Percentiles rank a stretch among this genome's conserved stretches.
Evolutionary conservation across 1,140 invertebrate genomes (phyloP).

Genomic region (Micrasema minimum): DNA sequence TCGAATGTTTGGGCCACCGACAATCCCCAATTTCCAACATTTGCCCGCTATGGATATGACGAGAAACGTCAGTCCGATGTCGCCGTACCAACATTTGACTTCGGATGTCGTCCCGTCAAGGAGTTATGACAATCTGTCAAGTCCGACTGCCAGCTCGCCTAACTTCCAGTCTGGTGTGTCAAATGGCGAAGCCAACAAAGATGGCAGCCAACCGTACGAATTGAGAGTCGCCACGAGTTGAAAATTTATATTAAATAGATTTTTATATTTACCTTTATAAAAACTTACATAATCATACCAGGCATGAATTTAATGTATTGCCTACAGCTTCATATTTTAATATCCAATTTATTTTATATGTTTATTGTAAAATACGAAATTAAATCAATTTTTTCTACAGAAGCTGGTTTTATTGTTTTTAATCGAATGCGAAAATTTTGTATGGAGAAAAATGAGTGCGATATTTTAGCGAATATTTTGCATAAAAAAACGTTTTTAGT

Average conservation of each 20-base stretch:
- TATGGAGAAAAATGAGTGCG: too few species aligned
- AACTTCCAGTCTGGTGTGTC: background rate
- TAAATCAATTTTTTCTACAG: background rate
- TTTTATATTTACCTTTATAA: background rate
- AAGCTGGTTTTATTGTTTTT: background rate
- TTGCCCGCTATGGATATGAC: conserved; percentile 45
- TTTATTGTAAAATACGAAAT: background rate
- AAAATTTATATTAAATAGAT: background rate
- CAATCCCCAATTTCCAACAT: conserved; percentile 33
- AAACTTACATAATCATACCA: background rate
- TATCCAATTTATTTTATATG: background rate
- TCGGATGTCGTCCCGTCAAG: conserved; percentile 16
- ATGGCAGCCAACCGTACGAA: conserved; percentile 40
- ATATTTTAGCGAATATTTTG: too few species aligned
- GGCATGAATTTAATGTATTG: background rate
- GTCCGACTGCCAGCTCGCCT: conserved; percentile 16
- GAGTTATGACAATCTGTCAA: conserved; percentile 35
- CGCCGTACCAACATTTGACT: conserved; percentile 36
- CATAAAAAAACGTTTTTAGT: too few species aligned
- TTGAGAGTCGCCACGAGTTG: conserved; percentile 44
- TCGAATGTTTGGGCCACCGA: conserved; percentile 26
- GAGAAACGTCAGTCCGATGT: conserved; percentile 33
- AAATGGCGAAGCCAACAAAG: conserved; percentile 22
- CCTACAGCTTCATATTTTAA: background rate
- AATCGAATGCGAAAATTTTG: too few species aligned